Evolutionary conservation across 2,797 vertebrate species (phyloP).

Genomic region (Psittacula echo): DNA sequence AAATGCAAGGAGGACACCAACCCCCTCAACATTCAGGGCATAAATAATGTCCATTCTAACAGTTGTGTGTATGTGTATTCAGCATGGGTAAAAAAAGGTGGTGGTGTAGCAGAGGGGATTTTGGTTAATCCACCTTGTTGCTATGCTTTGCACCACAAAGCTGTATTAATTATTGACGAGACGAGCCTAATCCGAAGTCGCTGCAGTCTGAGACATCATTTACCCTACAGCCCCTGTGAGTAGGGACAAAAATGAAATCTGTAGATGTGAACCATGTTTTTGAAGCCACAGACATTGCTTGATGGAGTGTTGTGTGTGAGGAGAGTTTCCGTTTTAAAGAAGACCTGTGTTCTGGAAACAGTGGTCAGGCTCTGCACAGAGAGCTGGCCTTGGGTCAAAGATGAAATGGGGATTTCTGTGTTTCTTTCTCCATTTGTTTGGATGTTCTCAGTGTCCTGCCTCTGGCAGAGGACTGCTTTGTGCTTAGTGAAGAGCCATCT

Average conservation of each 20-base stretch:
- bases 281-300: background rate
- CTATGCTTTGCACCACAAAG: background rate
- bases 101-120: background rate
- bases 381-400: background rate
- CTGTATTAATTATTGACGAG: constrained; percentile 57
- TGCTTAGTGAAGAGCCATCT: background rate
- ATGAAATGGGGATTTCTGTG: background rate
- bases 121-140: constrained; percentile 36
- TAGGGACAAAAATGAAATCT: background rate
- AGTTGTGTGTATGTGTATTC: background rate
- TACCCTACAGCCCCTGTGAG: background rate
- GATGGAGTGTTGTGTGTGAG: background rate
- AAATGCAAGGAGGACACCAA: background rate
- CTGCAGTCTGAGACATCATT: background rate
- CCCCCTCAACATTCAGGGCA: background rate
- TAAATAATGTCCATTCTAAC: background rate
- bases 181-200: background rate
- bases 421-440: background rate
- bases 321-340: background rate
- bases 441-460: background rate
- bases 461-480: background rate
- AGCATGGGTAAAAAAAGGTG: background rate
- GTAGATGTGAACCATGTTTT: accelerated
- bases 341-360: background rate
- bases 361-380: background rate